Percentiles rank a stretch among this genome's conserved stretches.
Conservation (phyloP, 2,797 vertebrate species). For the Poecilia velifera region DNA sequence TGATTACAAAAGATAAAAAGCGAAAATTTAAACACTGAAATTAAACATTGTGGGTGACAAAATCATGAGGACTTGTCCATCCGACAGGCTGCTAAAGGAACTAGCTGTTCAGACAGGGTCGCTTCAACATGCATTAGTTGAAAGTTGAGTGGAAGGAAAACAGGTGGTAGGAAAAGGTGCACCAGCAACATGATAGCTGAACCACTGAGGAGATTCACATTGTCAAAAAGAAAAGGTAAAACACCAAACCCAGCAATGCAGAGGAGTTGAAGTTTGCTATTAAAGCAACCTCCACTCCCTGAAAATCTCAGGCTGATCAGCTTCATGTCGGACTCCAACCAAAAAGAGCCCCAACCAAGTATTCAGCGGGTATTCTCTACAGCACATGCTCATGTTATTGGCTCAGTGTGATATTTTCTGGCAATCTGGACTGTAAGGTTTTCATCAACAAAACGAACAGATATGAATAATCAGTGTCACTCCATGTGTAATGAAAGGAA, state of each 20-base stretch:
- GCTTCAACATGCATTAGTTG: too few relatives aligned
- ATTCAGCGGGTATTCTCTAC: neutral
- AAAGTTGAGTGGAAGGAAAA: too few relatives aligned
- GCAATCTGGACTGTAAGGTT: neutral
- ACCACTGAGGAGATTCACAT: neutral
- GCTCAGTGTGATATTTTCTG: neutral
- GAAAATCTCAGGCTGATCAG: neutral
- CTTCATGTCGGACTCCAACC: neutral
- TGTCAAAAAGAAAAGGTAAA: neutral
- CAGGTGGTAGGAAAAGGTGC: too few relatives aligned
- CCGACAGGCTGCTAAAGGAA: too few relatives aligned
- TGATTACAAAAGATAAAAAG: too few relatives aligned
- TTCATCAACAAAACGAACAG: neutral
- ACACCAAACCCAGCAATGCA: neutral
- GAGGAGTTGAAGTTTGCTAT: neutral
- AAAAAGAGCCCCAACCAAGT: neutral
- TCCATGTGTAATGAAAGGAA: neutral
- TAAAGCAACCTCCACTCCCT: neutral
- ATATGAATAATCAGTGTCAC: neutral
- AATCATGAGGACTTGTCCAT: too few relatives aligned
- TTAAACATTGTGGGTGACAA: too few relatives aligned
- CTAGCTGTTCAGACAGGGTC: too few relatives aligned
- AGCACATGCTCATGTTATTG: neutral
- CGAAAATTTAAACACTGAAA: too few relatives aligned
- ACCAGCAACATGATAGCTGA: too few relatives aligned